These are phyloP conservation scores for Agrypnia vestita DNA, from an alignment of 1,140 invertebrate species.

Conservation along the genomic window DNA sequence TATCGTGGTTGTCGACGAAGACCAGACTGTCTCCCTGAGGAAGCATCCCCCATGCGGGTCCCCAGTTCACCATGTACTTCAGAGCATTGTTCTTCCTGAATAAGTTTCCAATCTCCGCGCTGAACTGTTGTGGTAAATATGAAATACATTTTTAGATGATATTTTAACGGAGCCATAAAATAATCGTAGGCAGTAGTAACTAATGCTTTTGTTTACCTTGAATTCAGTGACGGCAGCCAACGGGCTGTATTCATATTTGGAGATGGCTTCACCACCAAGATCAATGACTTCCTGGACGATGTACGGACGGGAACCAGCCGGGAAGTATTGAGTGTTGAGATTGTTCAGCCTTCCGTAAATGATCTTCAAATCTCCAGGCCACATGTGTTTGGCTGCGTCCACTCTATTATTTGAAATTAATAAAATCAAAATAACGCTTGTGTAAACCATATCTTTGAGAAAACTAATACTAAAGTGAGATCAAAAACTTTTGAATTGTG, in stretches of 20 bases:
- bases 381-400: slow-evolving; percentile 88
- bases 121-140: too few species aligned
- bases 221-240: slow-evolving; percentile 86
- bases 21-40: slow-evolving; percentile 73
- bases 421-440: too few species aligned
- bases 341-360: slow-evolving; percentile 78
- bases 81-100: slow-evolving; percentile 67
- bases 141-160: too few species aligned
- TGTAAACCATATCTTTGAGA: too few species aligned
- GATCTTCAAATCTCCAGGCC: slow-evolving; percentile 79
- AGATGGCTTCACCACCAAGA: slow-evolving; percentile 80
- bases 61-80: slow-evolving; percentile 73
- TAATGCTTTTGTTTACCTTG: slow-evolving; percentile 60
- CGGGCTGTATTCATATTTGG: slow-evolving; percentile 77
- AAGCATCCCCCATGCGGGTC: slow-evolving; percentile 76
- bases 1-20: slow-evolving; percentile 80
- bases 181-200: too few species aligned
- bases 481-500: too few species aligned
- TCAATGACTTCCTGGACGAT: slow-evolving; percentile 90
- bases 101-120: slow-evolving; percentile 62
- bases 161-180: too few species aligned
- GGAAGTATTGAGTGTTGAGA: slow-evolving; percentile 77
- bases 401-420: slow-evolving; percentile 73
- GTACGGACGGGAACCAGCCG: slow-evolving; percentile 74
- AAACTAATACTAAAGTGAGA: too few species aligned